Base-by-base conservation (phyloP, 2,888 invertebrate species). In the Luffia ferchaultella region DNA sequence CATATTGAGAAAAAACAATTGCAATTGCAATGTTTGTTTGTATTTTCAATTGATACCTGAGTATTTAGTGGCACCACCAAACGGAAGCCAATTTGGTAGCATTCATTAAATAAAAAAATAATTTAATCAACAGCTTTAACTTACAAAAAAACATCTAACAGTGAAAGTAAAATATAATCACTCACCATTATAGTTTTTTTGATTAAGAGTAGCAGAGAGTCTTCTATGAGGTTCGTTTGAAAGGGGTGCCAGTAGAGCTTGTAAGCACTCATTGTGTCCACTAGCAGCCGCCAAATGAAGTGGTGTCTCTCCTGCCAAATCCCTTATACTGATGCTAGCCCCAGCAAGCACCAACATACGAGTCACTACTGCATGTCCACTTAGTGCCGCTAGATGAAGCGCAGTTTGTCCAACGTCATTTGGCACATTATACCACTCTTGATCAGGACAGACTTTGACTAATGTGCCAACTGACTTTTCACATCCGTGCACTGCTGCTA, bases 111-210 rank as follows among this genome's bases (percentile, higher is more conserved):
- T n/a, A n/a, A n/a, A n/a, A n/a, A n/a, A n/a, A n/a, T n/a, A n/a
- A n/a, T n/a, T n/a, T n/a, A n/a, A n/a, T n/a, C n/a, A n/a, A n/a
- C n/a, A n/a, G n/a, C n/a, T n/a, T n/a, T n/a, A n/a, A n/a, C n/a
- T n/a, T n/a, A n/a, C n/a, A n/a, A n/a, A n/a, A n/a, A n/a, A n/a
- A n/a, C n/a, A n/a, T n/a, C n/a, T n/a, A n/a, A n/a, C n/a, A n/a
- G n/a, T n/a, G n/a, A n/a, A n/a, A n/a, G 17, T 41, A 41, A 15
- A 50, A 16, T 30, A 42, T 40, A 40, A 49, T 45, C 16, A 84
- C 90, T 90, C 69, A 95, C 95, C 95, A 73, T 91, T 89, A 73
- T 93, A 94, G 71, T 96, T 95, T 74, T 90, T 89, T 69, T 92
- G 90, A 69, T 95, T 91, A 60, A 95, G 83, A 85, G 89, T 58